Evolutionary conservation across 2,888 invertebrate genomes (phyloP).

Genomic region (Fragum sueziense): DNA sequence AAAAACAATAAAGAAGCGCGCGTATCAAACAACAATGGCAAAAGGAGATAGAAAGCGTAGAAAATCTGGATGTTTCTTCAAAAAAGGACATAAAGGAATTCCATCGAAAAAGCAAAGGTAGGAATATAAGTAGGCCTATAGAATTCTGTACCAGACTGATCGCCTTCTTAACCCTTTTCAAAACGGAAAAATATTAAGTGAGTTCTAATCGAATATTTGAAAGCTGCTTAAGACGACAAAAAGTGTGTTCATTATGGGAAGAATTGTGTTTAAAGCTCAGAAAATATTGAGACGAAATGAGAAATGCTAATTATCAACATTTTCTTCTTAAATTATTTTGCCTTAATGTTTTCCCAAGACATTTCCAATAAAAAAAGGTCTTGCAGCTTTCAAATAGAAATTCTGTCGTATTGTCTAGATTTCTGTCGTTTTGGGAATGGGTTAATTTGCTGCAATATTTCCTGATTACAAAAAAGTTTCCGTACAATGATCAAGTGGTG

Average conservation of each 20-base stretch:
- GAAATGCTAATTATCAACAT: background rate
- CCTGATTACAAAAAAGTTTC: too few species aligned
- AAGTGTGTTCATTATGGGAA: background rate
- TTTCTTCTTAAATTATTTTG: constrained; percentile 7
- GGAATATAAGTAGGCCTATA: too few species aligned
- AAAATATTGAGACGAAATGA: background rate
- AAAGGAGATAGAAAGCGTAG: too few species aligned
- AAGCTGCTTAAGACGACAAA: background rate
- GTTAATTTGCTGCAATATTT: too few species aligned
- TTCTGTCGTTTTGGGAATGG: background rate
- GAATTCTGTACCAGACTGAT: too few species aligned
- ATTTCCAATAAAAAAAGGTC: background rate
- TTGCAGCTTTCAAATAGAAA: background rate
- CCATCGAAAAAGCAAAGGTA: too few species aligned
- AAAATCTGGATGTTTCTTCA: too few species aligned
- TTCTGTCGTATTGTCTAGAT: background rate
- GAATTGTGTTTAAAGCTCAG: background rate
- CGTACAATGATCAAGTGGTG: too few species aligned
- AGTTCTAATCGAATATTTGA: background rate
- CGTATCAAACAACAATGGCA: too few species aligned
- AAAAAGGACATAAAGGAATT: too few species aligned
- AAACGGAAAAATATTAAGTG: background rate
- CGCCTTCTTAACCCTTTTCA: constrained; percentile 6
- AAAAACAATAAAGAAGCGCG: too few species aligned
- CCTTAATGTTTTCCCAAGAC: background rate